These are phyloP conservation scores for Paedocypris micromegethes DNA, from an alignment of 2,797 vertebrate species.

Conservation along the genomic window DNA sequence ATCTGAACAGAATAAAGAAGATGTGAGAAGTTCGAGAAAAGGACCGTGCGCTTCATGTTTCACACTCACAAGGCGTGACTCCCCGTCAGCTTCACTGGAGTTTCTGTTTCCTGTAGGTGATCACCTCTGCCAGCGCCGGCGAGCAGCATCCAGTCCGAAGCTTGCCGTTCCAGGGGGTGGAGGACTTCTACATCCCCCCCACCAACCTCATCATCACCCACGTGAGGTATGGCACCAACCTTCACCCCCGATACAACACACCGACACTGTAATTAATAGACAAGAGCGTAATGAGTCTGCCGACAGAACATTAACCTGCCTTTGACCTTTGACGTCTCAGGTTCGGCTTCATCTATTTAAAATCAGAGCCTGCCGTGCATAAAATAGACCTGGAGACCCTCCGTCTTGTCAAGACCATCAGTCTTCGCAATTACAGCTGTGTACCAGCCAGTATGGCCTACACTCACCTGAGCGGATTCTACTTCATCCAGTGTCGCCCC, in stretches of 20 bases:
- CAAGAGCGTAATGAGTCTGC: constrained; percentile 48
- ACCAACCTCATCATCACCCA: constrained; percentile 98
- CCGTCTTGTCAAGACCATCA: constrained; percentile 81
- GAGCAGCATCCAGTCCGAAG: constrained; percentile 76
- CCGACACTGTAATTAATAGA: constrained; percentile 60
- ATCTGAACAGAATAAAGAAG: too few relatives aligned
- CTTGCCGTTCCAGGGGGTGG: constrained; percentile 80
- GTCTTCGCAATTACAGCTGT: constrained; percentile 75
- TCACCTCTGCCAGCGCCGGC: constrained; percentile 82
- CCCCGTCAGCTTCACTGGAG: not conserved
- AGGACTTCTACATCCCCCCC: constrained; percentile 88
- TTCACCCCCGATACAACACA: constrained; percentile 41
- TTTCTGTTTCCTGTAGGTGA: constrained; percentile 67
- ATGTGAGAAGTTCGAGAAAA: too few relatives aligned
- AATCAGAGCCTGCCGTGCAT: constrained; percentile 72
- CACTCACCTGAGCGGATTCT: constrained; percentile 88
- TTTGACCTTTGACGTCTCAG: constrained; percentile 64
- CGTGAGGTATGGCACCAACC: constrained; percentile 73
- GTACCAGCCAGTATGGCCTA: constrained; percentile 82
- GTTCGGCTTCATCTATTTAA: constrained; percentile 91
- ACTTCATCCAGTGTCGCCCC: constrained; percentile 79
- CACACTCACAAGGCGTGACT: not conserved
- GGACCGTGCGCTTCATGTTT: not conserved
- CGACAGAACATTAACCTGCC: constrained; percentile 62
- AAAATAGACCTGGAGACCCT: constrained; percentile 95